These are phyloP conservation scores for Ahaetulla prasina DNA, from an alignment of 2,113 vertebrate species.

Conservation along the genomic window DNA sequence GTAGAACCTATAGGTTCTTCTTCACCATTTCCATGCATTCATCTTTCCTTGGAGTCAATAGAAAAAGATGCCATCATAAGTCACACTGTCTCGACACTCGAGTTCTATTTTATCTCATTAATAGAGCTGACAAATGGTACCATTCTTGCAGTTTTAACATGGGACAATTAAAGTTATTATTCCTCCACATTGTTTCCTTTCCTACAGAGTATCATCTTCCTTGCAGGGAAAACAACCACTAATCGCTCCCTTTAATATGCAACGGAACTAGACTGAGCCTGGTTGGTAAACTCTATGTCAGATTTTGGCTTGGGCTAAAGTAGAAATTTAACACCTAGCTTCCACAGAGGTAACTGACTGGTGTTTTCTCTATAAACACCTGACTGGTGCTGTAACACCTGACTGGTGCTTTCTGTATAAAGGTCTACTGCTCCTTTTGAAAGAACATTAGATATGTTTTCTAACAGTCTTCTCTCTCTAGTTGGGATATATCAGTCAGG, in stretches of 20 bases:
- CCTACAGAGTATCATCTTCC: not conserved
- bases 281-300: not conserved
- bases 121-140: not conserved
- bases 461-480: not conserved
- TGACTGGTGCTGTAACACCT: no score
- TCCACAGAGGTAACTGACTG: not conserved
- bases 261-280: not conserved
- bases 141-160: not conserved
- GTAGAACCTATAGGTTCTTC: slow-evolving; percentile 2
- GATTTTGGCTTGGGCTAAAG: not conserved
- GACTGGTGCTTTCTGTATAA: not conserved
- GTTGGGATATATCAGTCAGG: not conserved
- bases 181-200: not conserved
- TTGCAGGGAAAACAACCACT: not conserved
- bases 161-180: not conserved
- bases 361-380: no score
- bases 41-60: not conserved
- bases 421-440: not conserved
- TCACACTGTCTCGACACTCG: not conserved
- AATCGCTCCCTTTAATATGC: not conserved
- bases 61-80: not conserved
- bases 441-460: not conserved
- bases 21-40: not conserved
- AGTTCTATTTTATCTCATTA: not conserved
- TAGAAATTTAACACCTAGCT: not conserved